Conservation (phyloP, 2,797 vertebrate species). For the Dendrocincla tyrannina region DNA sequence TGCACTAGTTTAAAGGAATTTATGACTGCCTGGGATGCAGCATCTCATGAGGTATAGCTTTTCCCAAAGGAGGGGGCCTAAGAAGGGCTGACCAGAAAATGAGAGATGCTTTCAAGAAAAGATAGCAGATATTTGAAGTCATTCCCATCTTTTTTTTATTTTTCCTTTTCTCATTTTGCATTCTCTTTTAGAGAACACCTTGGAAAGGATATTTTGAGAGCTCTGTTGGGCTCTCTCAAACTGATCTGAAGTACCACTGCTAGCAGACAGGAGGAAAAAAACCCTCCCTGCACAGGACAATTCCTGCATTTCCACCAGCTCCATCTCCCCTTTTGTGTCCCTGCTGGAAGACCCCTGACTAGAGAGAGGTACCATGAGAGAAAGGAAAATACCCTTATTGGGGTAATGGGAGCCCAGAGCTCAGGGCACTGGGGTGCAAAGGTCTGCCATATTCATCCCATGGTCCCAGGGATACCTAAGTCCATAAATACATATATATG, state of each 20-base stretch:
- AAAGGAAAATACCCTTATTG: neutral
- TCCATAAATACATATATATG: rapidly evolving
- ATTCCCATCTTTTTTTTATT: rapidly evolving
- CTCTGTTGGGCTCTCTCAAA: neutral
- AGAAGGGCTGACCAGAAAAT: neutral
- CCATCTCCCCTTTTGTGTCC: neutral
- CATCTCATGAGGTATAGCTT: neutral
- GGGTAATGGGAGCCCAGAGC: neutral
- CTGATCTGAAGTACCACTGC: neutral
- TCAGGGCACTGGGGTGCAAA: neutral
- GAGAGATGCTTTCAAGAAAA: neutral
- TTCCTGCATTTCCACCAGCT: neutral
- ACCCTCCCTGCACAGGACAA: rapidly evolving
- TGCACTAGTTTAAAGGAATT: neutral
- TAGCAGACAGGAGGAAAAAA: neutral
- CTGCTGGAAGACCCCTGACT: neutral
- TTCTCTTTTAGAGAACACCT: neutral
- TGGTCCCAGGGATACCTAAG: neutral
- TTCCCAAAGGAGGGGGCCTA: neutral
- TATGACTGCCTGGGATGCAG: neutral
- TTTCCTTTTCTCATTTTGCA: neutral
- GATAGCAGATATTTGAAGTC: neutral
- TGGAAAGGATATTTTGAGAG: neutral
- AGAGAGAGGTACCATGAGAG: neutral
- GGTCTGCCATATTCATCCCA: rapidly evolving